phyloP scores from a whole-genome alignment of 2,113 vertebrate species.

The Phaetusa simplex region DNA sequence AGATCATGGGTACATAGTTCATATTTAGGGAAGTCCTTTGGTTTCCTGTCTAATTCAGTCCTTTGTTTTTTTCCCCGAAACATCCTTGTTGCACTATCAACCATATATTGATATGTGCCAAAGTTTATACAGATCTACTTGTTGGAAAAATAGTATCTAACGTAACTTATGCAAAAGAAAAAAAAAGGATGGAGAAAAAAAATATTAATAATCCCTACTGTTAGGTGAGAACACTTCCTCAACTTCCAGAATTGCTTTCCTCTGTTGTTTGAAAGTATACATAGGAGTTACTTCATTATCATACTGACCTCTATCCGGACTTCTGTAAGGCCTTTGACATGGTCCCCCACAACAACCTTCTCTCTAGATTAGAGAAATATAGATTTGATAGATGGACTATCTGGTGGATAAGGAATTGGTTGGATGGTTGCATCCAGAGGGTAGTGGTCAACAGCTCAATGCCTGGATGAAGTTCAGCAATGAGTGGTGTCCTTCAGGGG shows the following conservation, averaged over 20 bases:
- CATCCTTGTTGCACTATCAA: background rate
- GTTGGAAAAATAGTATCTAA: background rate
- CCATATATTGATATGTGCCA: background rate
- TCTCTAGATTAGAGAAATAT: background rate
- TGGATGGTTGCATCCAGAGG: background rate
- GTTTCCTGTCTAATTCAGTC: background rate
- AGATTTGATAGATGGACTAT: background rate
- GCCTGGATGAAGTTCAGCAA: background rate
- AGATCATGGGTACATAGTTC: background rate
- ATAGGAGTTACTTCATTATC: background rate
- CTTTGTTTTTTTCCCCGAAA: background rate
- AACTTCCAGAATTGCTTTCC: background rate
- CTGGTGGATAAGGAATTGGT: background rate
- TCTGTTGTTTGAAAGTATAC: background rate
- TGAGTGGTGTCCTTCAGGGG: background rate
- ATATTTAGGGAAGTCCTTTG: background rate
- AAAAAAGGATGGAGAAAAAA: background rate
- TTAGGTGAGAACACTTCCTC: background rate
- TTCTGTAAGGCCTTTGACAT: background rate
- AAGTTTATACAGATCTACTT: background rate
- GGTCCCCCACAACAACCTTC: background rate
- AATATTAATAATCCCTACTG: background rate
- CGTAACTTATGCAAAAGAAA: background rate
- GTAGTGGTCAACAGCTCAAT: background rate
- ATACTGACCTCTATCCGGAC: background rate